phyloP scores from a whole-genome alignment of 2,888 invertebrate genomes.

The Limenitis arthemis region DNA sequence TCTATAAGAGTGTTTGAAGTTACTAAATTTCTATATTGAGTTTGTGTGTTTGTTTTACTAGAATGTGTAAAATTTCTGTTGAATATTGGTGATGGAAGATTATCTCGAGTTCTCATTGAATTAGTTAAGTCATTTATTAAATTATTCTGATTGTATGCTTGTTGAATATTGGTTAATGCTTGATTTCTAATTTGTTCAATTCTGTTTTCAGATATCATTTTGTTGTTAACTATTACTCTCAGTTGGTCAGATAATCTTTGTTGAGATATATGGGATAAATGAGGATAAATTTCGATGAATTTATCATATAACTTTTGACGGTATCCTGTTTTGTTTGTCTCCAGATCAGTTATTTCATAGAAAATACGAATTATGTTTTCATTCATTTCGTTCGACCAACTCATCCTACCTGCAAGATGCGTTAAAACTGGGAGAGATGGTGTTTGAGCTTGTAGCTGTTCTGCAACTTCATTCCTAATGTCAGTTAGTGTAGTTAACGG shows the following conservation, averaged over 20 bases:
- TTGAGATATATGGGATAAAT: constrained; percentile 12
- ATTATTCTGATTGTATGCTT: not conserved
- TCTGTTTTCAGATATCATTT: constrained; percentile 4
- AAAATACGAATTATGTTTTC: constrained; percentile 13
- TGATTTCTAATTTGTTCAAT: constrained; percentile 3
- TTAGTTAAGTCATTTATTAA: no score
- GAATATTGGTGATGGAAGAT: no score
- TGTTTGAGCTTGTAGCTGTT: not conserved
- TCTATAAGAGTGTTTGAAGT: no score
- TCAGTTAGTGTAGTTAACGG: not conserved
- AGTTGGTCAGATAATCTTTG: constrained; percentile 17
- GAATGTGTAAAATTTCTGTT: no score
- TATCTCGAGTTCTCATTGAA: no score
- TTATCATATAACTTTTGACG: constrained; percentile 11
- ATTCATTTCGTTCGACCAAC: constrained; percentile 16
- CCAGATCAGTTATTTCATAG: constrained; percentile 12
- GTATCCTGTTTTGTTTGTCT: constrained; percentile 13
- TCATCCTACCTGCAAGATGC: constrained; percentile 1
- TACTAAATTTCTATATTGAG: no score
- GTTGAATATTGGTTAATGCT: not conserved
- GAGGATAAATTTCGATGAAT: constrained; percentile 11
- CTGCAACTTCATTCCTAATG: not conserved
- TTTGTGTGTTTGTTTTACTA: no score
- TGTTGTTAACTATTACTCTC: constrained; percentile 15
- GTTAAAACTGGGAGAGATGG: not conserved